Percentiles rank a stretch among this genome's conserved stretches.
phyloP scores from a whole-genome alignment of 2,888 invertebrate genomes.

The Peribatodes rhomboidaria region DNA sequence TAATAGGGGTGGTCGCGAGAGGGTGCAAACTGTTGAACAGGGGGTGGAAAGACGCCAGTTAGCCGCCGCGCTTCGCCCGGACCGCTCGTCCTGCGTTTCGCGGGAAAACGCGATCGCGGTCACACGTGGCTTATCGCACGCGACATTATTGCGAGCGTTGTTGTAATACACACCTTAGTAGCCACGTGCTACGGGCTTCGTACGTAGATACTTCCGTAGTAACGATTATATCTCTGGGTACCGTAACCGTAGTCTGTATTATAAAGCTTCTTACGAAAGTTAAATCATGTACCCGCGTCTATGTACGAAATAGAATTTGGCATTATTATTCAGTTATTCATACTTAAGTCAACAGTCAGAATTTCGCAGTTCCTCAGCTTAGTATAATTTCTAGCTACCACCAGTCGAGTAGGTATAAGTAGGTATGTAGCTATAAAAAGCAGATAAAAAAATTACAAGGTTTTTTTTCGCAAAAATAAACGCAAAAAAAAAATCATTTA shows the following conservation, averaged over 20 bases:
- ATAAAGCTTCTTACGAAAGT: not conserved
- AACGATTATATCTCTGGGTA: not conserved
- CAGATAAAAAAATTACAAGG: too few species aligned
- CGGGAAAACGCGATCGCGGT: conserved; percentile 14
- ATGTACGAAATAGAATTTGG: not conserved
- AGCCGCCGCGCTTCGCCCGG: conserved; percentile 68
- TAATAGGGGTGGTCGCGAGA: conserved; percentile 68
- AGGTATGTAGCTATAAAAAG: too few species aligned
- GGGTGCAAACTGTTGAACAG: conserved; percentile 84
- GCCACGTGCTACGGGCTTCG: not conserved
- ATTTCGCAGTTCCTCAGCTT: not conserved
- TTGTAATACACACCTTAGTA: conserved; percentile 26
- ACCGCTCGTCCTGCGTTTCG: conserved; percentile 48
- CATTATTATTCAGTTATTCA: conserved; percentile 5
- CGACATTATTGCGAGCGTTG: conserved; percentile 34
- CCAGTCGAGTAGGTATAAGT: too few species aligned
- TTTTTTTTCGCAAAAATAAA: too few species aligned
- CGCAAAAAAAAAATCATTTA: too few species aligned
- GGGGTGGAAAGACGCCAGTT: conserved; percentile 80
- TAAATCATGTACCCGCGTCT: not conserved
- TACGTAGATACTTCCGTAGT: conserved; percentile 2
- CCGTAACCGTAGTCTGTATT: not conserved
- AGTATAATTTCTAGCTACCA: too few species aligned
- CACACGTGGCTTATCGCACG: conserved; percentile 46
- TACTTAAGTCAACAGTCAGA: too few species aligned